Percentiles rank a stretch among this genome's conserved stretches.
Evolutionary conservation across 2,113 vertebrate genomes (phyloP).

Genomic region (Cavia aperea): DNA sequence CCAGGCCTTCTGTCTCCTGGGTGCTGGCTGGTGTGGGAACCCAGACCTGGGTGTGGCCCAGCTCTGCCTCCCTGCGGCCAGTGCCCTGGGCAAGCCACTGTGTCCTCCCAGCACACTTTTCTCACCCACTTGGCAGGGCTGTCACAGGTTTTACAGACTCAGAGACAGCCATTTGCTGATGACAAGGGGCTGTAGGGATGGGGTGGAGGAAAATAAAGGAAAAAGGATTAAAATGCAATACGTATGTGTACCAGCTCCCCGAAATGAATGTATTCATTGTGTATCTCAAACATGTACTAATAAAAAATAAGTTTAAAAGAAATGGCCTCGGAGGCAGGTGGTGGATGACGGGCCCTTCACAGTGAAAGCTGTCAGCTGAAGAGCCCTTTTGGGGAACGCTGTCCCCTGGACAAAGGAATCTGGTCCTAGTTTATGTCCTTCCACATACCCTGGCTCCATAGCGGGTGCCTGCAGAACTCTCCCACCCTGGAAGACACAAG

Average conservation of each 20-base stretch:
- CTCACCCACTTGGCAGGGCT: neutral
- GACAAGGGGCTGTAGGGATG: neutral
- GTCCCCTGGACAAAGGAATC: neutral
- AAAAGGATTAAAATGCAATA: neutral
- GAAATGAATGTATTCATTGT: neutral
- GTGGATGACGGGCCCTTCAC: too few species aligned
- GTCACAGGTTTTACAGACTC: neutral
- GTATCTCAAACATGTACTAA: neutral
- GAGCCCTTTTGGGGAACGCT: neutral
- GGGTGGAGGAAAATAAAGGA: neutral
- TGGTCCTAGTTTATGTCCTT: neutral
- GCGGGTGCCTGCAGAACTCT: neutral
- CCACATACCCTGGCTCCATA: accelerated
- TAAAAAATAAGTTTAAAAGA: neutral
- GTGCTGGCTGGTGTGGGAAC: neutral
- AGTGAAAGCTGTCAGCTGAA: neutral
- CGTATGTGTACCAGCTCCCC: neutral
- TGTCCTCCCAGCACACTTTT: accelerated
- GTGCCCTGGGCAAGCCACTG: neutral
- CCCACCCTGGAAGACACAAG: neutral
- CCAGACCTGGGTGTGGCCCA: neutral
- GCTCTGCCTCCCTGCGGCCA: neutral
- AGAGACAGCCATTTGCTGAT: neutral
- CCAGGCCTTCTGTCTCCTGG: neutral
- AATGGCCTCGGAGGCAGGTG: neutral